A percentile compares a stretch with the other conserved stretches of the same genome.
These are phyloP conservation scores for Cinclus mexicanus DNA, from an alignment of 2,113 vertebrate species.

Conservation along the genomic window DNA sequence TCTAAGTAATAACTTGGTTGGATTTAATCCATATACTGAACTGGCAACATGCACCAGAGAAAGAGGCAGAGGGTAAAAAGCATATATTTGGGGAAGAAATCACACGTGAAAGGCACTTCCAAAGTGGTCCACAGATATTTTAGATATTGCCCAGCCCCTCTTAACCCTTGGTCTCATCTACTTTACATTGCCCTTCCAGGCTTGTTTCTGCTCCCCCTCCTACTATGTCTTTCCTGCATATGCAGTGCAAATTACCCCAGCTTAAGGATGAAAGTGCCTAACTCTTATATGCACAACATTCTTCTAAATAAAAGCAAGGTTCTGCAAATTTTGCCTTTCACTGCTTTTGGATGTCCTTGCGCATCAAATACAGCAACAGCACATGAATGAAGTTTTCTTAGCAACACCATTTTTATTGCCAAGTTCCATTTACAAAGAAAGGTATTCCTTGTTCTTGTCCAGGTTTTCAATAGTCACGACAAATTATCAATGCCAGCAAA, in stretches of 20 bases:
- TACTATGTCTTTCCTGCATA: neutral
- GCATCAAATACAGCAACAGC: neutral
- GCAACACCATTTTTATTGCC: slow-evolving; percentile 72
- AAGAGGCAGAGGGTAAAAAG: neutral
- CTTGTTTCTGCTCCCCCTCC: neutral
- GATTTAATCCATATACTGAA: slow-evolving; percentile 8
- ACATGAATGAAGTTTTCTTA: slow-evolving; percentile 18
- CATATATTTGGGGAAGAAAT: neutral
- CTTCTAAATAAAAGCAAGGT: neutral
- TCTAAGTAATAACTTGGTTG: neutral
- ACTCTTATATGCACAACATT: neutral
- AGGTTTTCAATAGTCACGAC: neutral
- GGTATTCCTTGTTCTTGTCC: slow-evolving; percentile 39
- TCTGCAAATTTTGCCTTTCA: neutral
- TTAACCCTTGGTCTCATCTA: neutral
- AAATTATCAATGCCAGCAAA: slow-evolving; percentile 13
- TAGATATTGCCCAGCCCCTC: neutral
- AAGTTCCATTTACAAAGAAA: slow-evolving; percentile 69
- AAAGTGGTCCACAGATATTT: neutral
- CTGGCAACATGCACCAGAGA: neutral
- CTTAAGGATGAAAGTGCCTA: neutral
- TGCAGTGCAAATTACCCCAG: neutral
- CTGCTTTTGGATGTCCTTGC: neutral
- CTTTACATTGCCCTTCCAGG: neutral
- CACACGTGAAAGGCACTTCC: neutral